Evolutionary conservation across 2,888 invertebrate genomes (phyloP).

Genomic region (Embidobia sp.): DNA sequence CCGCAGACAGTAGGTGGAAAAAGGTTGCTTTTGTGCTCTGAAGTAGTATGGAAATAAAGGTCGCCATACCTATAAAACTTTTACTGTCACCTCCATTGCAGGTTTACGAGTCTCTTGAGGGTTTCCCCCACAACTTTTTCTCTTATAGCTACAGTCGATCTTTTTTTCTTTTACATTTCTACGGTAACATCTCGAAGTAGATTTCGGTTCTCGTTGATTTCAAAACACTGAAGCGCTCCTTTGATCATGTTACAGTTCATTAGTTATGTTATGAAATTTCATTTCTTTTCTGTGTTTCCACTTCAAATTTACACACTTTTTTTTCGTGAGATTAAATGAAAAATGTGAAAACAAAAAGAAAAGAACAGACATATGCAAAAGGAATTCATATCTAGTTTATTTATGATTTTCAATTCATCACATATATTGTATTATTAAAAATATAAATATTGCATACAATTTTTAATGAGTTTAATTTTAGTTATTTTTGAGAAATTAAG

Average conservation of each 20-base stretch:
- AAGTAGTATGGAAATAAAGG: conserved; percentile 78
- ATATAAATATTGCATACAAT: too few relatives aligned
- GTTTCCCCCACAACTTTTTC: conserved; percentile 47
- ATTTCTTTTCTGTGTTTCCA: too few relatives aligned
- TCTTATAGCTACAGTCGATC: conserved; percentile 48
- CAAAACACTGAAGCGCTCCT: conserved; percentile 28
- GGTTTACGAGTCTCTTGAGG: conserved; percentile 72
- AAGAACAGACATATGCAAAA: too few relatives aligned
- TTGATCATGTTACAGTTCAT: conserved; percentile 51
- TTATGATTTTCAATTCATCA: too few relatives aligned
- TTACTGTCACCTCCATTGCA: conserved; percentile 65
- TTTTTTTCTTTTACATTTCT: conserved; percentile 33
- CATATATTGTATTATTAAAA: too few relatives aligned
- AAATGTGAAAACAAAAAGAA: too few relatives aligned
- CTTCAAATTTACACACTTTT: too few relatives aligned
- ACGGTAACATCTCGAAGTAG: conserved; percentile 51
- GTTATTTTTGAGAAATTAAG: too few relatives aligned
- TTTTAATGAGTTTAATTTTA: too few relatives aligned
- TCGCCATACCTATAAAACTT: conserved; percentile 66
- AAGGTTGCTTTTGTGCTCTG: conserved; percentile 66
- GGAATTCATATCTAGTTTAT: too few relatives aligned
- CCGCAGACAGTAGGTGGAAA: conserved; percentile 46
- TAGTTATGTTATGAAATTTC: conserved; percentile 27
- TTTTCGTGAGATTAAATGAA: too few relatives aligned
- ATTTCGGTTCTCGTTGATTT: conserved; percentile 46